Conservation (phyloP, 1,140 invertebrate genomes). For the Sarcophaga peregrina region DNA sequence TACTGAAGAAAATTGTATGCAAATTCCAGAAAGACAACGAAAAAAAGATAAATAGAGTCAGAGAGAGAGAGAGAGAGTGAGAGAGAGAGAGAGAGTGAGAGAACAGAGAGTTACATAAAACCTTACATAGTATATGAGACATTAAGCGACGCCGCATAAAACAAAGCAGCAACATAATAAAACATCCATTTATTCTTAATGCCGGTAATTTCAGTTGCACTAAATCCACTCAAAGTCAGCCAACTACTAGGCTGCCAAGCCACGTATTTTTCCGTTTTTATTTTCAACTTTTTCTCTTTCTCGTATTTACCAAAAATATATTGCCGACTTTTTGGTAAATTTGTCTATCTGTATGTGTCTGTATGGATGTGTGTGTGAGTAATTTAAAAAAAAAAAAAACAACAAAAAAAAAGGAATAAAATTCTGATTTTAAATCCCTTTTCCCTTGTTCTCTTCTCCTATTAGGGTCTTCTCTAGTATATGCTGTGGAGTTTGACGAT, state of each 20-base stretch:
- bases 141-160: not conserved
- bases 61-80: not conserved
- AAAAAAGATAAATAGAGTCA: slow-evolving; percentile 25
- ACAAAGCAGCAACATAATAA: slow-evolving; percentile 42
- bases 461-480: too few relatives aligned
- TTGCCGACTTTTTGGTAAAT: not conserved
- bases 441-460: too few relatives aligned
- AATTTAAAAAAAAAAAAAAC: not conserved
- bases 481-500: not conserved
- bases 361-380: not conserved
- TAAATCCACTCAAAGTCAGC: slow-evolving; percentile 46
- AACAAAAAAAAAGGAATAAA: not conserved
- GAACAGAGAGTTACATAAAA: too few relatives aligned
- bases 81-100: too few relatives aligned
- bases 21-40: slow-evolving; percentile 40
- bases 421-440: too few relatives aligned
- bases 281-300: not conserved
- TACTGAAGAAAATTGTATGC: slow-evolving; percentile 36
- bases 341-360: not conserved
- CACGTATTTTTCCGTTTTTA: not conserved
- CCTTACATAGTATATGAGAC: too few relatives aligned
- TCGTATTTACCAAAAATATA: not conserved
- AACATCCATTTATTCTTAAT: slow-evolving; percentile 46
- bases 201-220: slow-evolving; percentile 43
- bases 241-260: not conserved